Evolutionary conservation across 2,888 invertebrate species (phyloP), one percentile per base, ranked within the genome.

Genomic region (Drosophila buzzatii): DNA sequence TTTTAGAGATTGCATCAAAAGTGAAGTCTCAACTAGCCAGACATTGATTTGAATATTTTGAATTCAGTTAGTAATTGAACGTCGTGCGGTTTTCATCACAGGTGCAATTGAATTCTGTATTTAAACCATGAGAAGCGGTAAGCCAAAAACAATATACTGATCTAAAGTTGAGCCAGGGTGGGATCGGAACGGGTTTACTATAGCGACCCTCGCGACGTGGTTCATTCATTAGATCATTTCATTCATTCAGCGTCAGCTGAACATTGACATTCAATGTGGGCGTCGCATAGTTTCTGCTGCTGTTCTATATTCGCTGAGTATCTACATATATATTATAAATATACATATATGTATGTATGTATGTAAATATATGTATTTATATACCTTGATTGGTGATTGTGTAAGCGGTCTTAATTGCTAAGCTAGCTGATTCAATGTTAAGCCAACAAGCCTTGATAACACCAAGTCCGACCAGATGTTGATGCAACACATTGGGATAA

Each of bases 211-310:
- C 73, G 82, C 73, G 79, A 63, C 74, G 65, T 47, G 65, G 31
- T 70, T 82, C 85, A 85, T 85, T 85, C 85, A 85, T 82, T 76
- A 82, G 82, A 82, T 82, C 82, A 85, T 89, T 70, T 59, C 81
- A 79, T 70, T 81, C 70, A 77, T 69, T 66, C 72, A 58, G 23
- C 58, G 65, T 60, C 64, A 44, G 47, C 37, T 63, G 44, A 18
- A 71, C 67, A 70, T 55, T 51, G 35, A 33, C 61, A 64, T 63
- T 59, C 45, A 23, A 31, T 59, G 90, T 85, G 89, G 84, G 84
- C 80, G 89, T 70, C 67, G 59, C 70, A 56, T 62, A 66, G 52
- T 71, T 71, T 72, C 47, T 62, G 70, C 23, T 65, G 47, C 76
- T 74, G 85, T 87, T 87, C 82, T 89, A 84, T 69, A 74, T 79